These are phyloP conservation scores for Saccopteryx bilineata DNA, from an alignment of 2,113 vertebrate species.

Conservation along the genomic window DNA sequence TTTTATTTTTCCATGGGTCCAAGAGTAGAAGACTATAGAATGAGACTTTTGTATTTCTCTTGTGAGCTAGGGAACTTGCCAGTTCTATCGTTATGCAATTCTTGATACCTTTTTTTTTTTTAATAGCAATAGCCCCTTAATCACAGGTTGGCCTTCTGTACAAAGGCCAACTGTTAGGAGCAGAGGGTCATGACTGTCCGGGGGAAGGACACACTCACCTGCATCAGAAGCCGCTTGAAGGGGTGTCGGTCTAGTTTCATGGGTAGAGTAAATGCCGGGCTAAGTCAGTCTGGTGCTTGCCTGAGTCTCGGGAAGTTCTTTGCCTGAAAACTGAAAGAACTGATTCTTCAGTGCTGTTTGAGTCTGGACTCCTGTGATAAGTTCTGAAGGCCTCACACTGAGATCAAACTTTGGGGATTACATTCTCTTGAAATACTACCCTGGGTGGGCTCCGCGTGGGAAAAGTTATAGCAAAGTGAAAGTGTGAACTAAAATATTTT, in stretches of 20 bases:
- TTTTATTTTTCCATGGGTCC: neutral
- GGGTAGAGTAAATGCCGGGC: neutral
- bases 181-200: neutral
- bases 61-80: neutral
- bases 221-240: neutral
- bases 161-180: neutral
- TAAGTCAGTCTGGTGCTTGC: neutral
- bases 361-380: neutral
- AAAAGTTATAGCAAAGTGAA: neutral
- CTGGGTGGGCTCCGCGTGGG: neutral
- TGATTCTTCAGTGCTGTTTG: conserved; percentile 6
- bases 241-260: neutral
- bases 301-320: conserved; percentile 34
- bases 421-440: neutral
- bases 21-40: conserved; percentile 1
- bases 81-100: neutral
- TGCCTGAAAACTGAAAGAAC: conserved; percentile 33
- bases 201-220: neutral
- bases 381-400: conserved; percentile 34
- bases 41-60: neutral
- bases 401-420: conserved; percentile 44
- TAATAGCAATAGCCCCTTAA: neutral
- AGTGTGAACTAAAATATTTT: neutral
- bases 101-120: neutral
- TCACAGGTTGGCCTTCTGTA: neutral